phyloP scores from a whole-genome alignment of 2,113 vertebrate genomes.

The Scophthalmus maximus region DNA sequence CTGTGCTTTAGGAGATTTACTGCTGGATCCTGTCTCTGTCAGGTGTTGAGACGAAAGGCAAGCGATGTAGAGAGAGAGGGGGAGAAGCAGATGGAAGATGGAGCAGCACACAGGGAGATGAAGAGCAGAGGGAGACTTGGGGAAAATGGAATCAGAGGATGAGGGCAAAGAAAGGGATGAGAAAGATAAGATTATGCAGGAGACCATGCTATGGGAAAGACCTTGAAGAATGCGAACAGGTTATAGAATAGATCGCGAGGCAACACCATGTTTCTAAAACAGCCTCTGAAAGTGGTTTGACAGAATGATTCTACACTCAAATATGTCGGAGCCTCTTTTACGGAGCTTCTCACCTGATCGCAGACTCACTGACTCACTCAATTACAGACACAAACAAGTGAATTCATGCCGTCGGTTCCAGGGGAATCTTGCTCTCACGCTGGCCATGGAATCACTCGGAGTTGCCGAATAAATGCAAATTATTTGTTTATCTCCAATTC shows the following conservation, averaged over 20 bases:
- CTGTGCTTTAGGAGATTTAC: conserved; percentile 78
- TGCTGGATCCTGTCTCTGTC: conserved; percentile 76
- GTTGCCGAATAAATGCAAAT: conserved; percentile 1
- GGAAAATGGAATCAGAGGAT: conserved; percentile 55
- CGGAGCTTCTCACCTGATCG: no score
- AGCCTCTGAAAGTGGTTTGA: conserved; percentile 44
- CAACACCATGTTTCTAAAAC: conserved; percentile 40
- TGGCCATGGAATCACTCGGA: conserved; percentile 36
- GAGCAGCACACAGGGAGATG: conserved; percentile 62
- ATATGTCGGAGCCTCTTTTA: conserved; percentile 6
- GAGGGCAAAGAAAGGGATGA: conserved; percentile 57
- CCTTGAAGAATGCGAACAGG: conserved; percentile 35
- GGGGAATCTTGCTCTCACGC: conserved; percentile 10
- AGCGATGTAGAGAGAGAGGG: conserved; percentile 45
- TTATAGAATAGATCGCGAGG: conserved; percentile 28
- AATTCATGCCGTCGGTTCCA: conserved; percentile 33
- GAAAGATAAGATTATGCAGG: conserved; percentile 53
- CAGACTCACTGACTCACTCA: no score
- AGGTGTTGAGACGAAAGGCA: conserved; percentile 73
- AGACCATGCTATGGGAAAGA: conserved; percentile 26
- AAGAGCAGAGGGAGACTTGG: conserved; percentile 40
- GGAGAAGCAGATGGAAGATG: conserved; percentile 65
- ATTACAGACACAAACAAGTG: background rate
- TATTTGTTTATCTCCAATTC: no score
- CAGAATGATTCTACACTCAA: conserved; percentile 3